A percentile compares a stretch with the other conserved stretches of the same genome.
Conservation (phyloP, 2,888 invertebrate genomes). For the Xanthia icteritia region DNA sequence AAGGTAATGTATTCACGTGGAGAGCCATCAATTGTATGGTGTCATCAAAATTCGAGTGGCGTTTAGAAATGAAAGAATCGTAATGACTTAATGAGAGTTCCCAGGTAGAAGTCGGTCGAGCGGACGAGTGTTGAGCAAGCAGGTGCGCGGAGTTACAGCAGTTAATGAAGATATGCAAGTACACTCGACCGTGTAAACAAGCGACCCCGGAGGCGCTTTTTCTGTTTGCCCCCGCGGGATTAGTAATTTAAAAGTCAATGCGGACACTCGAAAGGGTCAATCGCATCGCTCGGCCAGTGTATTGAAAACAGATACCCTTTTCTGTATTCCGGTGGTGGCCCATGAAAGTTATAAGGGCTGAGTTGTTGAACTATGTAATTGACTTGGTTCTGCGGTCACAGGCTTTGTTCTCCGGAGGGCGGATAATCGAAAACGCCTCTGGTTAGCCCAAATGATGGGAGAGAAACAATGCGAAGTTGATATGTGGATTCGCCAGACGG, state of each 20-base stretch:
- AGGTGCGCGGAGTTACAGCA: constrained; percentile 75
- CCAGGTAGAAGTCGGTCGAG: constrained; percentile 65
- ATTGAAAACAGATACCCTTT: constrained; percentile 90
- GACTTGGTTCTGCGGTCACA: constrained; percentile 89
- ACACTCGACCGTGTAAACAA: constrained; percentile 88
- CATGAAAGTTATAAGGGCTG: constrained; percentile 90
- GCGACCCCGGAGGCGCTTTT: constrained; percentile 82
- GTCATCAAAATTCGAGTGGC: constrained; percentile 73
- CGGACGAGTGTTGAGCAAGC: constrained; percentile 84
- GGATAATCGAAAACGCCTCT: constrained; percentile 90
- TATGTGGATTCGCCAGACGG: constrained; percentile 88
- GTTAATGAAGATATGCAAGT: constrained; percentile 89
- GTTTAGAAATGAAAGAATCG: constrained; percentile 72
- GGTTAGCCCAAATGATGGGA: constrained; percentile 87
- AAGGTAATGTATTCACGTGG: constrained; percentile 68
- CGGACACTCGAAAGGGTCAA: constrained; percentile 90
- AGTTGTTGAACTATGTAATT: constrained; percentile 91
- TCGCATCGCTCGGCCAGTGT: constrained; percentile 86
- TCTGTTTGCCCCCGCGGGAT: constrained; percentile 89
- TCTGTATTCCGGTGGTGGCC: constrained; percentile 89
- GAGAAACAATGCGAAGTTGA: constrained; percentile 90
- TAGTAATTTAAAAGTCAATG: constrained; percentile 91
- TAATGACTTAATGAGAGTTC: constrained; percentile 74
- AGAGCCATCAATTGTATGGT: constrained; percentile 64
- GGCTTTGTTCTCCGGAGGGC: constrained; percentile 89